A percentile compares a stretch with the other conserved stretches of the same genome.
These are phyloP conservation scores for Protonemura montana DNA, from an alignment of 2,888 invertebrate species.

Conservation along the genomic window DNA sequence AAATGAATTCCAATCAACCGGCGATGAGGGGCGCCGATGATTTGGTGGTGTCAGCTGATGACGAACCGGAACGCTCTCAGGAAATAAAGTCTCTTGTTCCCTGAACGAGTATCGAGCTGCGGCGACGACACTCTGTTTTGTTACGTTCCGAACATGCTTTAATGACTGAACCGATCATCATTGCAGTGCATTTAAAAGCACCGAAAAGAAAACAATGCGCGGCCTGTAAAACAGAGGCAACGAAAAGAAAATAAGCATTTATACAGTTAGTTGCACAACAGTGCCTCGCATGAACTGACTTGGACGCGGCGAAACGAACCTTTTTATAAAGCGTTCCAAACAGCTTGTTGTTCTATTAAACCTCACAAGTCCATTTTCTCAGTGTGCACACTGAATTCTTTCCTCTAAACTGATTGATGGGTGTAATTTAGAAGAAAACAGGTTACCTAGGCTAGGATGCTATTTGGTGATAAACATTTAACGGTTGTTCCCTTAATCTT, in stretches of 20 bases:
- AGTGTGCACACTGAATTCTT: conserved; percentile 9
- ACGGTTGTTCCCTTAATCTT: conserved; percentile 29
- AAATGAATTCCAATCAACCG: background rate
- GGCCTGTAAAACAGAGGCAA: background rate
- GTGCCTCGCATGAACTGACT: background rate
- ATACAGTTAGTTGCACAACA: background rate
- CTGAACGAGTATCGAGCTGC: no score
- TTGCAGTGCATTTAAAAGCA: no score
- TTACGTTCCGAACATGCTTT: no score
- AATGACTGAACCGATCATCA: no score
- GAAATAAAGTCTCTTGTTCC: background rate
- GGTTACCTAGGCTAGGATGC: conserved; percentile 22
- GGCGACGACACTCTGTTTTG: no score
- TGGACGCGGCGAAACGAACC: background rate
- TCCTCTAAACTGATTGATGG: conserved; percentile 26
- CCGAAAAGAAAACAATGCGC: no score
- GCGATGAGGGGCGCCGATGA: conserved; percentile 17
- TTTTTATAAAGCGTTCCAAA: background rate
- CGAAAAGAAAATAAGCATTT: background rate
- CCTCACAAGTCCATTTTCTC: conserved; percentile 20
- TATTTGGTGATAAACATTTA: conserved; percentile 25
- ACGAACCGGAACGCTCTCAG: background rate
- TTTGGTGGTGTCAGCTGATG: background rate
- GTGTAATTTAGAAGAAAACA: conserved; percentile 30
- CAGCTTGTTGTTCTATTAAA: conserved; percentile 8